Conservation (phyloP, 1,140 invertebrate genomes). For the Homalodisca vitripennis region DNA sequence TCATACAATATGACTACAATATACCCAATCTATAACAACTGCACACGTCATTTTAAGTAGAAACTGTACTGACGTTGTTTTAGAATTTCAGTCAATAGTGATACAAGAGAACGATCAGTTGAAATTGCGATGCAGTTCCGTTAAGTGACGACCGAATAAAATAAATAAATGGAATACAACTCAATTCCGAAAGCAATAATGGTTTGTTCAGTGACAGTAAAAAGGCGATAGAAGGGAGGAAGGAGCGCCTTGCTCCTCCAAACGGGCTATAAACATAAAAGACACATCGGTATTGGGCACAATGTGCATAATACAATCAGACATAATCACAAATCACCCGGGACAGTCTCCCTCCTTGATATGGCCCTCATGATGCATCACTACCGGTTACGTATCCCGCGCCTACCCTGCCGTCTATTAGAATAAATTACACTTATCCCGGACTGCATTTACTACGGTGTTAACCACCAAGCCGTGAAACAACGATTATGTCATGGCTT, state of each 20-base stretch:
- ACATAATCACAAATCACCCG: slow-evolving; percentile 33
- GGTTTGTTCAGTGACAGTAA: too few relatives aligned
- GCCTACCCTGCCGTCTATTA: neutral
- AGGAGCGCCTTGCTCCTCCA: neutral
- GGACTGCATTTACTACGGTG: slow-evolving; percentile 24
- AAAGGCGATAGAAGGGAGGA: too few relatives aligned
- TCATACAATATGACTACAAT: too few relatives aligned
- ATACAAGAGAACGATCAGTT: neutral
- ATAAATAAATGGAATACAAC: neutral
- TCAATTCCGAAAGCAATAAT: slow-evolving; percentile 22
- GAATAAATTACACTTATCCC: slow-evolving; percentile 32
- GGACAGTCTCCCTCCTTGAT: too few relatives aligned
- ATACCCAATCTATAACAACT: too few relatives aligned
- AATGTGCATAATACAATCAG: slow-evolving; percentile 33
- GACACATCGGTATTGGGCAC: slow-evolving; percentile 18
- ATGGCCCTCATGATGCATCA: slow-evolving; percentile 27
- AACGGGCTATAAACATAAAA: slow-evolving; percentile 19
- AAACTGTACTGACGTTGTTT: too few relatives aligned
- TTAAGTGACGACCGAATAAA: slow-evolving; percentile 17
- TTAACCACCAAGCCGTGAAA: slow-evolving; percentile 31
- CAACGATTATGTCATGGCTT: slow-evolving; percentile 28
- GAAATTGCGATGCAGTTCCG: neutral
- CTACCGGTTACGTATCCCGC: slow-evolving; percentile 32
- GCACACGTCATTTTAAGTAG: too few relatives aligned
- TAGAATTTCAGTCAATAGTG: too few relatives aligned